A percentile compares a stretch with the other conserved stretches of the same genome.
Conservation (phyloP, 2,113 vertebrate species). For the Eurystomus gularis region DNA sequence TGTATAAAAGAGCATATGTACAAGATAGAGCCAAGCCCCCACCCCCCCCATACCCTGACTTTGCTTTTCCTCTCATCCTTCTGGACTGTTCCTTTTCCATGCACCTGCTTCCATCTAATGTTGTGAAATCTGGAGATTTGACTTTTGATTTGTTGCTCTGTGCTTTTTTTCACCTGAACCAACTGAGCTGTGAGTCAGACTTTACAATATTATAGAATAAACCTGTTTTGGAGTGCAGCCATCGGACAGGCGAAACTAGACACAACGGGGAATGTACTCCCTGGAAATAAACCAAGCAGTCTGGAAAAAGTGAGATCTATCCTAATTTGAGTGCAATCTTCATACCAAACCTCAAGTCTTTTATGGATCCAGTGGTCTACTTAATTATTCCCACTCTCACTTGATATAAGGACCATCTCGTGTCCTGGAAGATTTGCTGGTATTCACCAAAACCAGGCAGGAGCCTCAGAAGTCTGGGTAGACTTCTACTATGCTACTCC, state of each 20-base stretch:
- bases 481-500: background rate
- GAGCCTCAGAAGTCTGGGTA: background rate
- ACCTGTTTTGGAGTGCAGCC: slow-evolving; percentile 60
- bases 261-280: slow-evolving; percentile 55
- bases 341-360: slow-evolving; percentile 23
- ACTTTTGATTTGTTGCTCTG: slow-evolving; percentile 50
- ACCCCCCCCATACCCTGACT: background rate
- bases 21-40: background rate
- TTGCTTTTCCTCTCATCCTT: slow-evolving; percentile 16
- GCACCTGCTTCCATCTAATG: slow-evolving; percentile 29
- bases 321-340: slow-evolving; percentile 41
- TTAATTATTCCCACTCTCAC: slow-evolving; percentile 21
- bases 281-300: slow-evolving; percentile 65
- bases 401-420: background rate
- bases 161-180: slow-evolving; percentile 6
- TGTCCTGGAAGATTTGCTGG: background rate
- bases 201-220: slow-evolving; percentile 56
- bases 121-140: background rate
- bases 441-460: background rate
- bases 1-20: background rate
- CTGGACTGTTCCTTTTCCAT: slow-evolving; percentile 4
- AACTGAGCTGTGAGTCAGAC: slow-evolving; percentile 41
- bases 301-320: slow-evolving; percentile 56
- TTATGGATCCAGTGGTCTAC: background rate
- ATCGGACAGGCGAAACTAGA: slow-evolving; percentile 57